Evolutionary conservation across 1,140 invertebrate species (phyloP).

Genomic region (Phocides pigmalion): DNA sequence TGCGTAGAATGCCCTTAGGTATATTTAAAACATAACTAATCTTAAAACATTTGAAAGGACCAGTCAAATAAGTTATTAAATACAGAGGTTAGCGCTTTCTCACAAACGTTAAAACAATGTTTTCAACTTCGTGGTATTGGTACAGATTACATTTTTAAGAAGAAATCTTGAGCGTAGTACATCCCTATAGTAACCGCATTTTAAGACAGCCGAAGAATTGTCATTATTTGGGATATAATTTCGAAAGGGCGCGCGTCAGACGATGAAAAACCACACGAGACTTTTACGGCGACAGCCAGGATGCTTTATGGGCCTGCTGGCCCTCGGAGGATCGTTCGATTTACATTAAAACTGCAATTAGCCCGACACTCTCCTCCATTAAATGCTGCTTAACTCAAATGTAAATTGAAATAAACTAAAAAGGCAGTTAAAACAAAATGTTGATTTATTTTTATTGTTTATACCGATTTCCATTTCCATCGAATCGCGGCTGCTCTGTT

Average conservation of each 20-base stretch:
- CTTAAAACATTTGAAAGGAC: too few relatives aligned
- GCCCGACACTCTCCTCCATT: slow-evolving; percentile 43
- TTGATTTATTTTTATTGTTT: too few relatives aligned
- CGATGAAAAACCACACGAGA: slow-evolving; percentile 74
- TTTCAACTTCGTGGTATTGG: too few relatives aligned
- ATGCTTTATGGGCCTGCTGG: slow-evolving; percentile 61
- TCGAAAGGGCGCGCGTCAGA: slow-evolving; percentile 57
- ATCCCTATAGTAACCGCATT: slow-evolving; percentile 31
- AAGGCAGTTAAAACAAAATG: background rate
- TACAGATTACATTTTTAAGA: too few relatives aligned
- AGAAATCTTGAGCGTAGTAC: slow-evolving; percentile 1
- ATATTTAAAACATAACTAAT: too few relatives aligned
- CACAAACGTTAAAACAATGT: too few relatives aligned
- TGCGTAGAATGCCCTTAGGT: too few relatives aligned
- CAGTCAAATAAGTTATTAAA: too few relatives aligned
- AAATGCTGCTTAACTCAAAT: slow-evolving; percentile 31
- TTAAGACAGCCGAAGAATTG: slow-evolving; percentile 49
- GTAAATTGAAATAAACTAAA: background rate
- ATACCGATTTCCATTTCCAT: background rate
- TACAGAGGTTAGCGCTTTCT: too few relatives aligned
- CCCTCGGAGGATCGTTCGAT: slow-evolving; percentile 55
- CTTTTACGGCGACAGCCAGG: slow-evolving; percentile 71
- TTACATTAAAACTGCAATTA: slow-evolving; percentile 57
- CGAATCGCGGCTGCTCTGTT: background rate
- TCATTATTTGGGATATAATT: slow-evolving; percentile 71